Base-by-base conservation (phyloP, 2,797 vertebrate genomes). In the Periophthalmus magnuspinnatus region DNA sequence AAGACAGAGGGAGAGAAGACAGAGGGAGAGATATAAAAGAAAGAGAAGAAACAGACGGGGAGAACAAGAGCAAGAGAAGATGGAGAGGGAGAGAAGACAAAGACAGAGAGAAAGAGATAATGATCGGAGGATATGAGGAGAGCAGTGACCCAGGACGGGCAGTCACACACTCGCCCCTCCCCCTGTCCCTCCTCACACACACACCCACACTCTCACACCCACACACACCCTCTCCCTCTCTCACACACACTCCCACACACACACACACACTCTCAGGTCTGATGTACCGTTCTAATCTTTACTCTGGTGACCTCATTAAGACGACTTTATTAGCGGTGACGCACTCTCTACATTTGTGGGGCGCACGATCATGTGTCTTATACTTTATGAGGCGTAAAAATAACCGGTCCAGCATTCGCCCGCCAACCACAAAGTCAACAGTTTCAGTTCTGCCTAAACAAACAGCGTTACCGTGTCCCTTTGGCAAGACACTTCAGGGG, bases 261-360 rank as follows among this genome's bases (percentile, higher is more conserved):
- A n/a, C 50, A 74, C 83, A 82, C 77, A 77, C 70, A 76, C 67
- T 69, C 72, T 75, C 54, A 24, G 13, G 28, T 32, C 14, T 57
- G 22, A 32, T 32, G 1, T 2, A 7, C 83, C 68, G 71, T 80
- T 83, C 77, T 84, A 87, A 86, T 74, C 80, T 82, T 85, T 86
- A 19, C 88, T 84, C 86, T 78, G 87, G 83, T 74, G 85, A 84
- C 88, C 84, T 90, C 89, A 91, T 93, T 91, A 91, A 90, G 92
- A 88, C 84, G 90, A 88, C 87, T 89, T 91, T 89, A 92, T 91
- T 88, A 89, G 85, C 17, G 21, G 5, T 55, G 41, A 45, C 11
- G 5, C 45, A n/a, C n/a, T n/a, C 5, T 1, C 41, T 45, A 13
- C 21, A 5, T 55, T 55, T 55, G 52, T 22, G 21, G 10, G 52